Evolutionary conservation across 2,113 vertebrate genomes (phyloP).

Genomic region (Amia ocellicauda): DNA sequence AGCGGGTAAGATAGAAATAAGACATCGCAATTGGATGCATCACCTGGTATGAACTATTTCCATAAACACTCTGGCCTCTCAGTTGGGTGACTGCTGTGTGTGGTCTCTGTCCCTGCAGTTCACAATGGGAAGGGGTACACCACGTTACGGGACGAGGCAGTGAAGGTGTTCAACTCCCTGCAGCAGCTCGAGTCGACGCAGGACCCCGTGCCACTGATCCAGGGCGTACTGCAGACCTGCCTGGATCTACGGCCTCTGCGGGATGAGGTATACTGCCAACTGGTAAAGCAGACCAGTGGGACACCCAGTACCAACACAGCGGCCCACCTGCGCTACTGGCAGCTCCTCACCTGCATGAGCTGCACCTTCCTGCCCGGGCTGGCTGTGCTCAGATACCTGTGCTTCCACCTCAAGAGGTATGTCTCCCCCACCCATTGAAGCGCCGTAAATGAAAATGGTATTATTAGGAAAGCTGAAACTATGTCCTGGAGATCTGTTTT

Average conservation of each 20-base stretch:
- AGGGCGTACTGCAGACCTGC: constrained; percentile 95
- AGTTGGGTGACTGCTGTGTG: too few species aligned
- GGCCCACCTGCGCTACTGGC: constrained; percentile 88
- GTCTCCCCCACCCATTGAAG: too few species aligned
- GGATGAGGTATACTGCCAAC: constrained; percentile 97
- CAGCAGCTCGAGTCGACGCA: constrained; percentile 85
- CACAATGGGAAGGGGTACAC: constrained; percentile 74
- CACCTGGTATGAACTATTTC: too few species aligned
- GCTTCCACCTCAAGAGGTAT: constrained; percentile 88
- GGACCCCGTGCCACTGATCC: constrained; percentile 87
- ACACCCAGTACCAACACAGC: constrained; percentile 63
- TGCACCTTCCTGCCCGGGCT: constrained; percentile 88
- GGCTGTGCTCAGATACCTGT: constrained; percentile 78
- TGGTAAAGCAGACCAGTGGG: constrained; percentile 93
- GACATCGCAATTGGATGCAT: too few species aligned
- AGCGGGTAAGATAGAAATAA: too few species aligned
- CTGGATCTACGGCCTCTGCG: constrained; percentile 86
- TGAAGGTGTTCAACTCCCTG: constrained; percentile 89
- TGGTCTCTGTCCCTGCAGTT: constrained; percentile 49
- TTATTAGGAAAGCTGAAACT: too few species aligned
- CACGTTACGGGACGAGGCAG: constrained; percentile 85
- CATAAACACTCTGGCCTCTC: too few species aligned
- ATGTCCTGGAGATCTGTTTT: too few species aligned
- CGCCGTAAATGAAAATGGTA: too few species aligned
- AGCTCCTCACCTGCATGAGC: constrained; percentile 96